Evolutionary conservation across 1,140 invertebrate species (phyloP).

Genomic region (Lordiphosa collinella): DNA sequence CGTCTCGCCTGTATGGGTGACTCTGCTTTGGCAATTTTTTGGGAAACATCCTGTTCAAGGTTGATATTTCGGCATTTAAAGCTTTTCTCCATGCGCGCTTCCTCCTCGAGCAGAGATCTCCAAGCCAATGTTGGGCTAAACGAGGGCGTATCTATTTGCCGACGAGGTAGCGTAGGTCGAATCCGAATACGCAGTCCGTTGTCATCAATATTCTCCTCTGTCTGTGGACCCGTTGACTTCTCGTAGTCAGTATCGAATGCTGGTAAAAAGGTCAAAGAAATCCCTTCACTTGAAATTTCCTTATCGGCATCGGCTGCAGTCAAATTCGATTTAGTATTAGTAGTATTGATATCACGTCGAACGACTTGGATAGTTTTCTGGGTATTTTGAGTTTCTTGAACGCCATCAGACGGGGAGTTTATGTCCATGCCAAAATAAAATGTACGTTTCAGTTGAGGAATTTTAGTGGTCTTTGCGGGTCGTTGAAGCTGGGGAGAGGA

Average conservation of each 20-base stretch:
- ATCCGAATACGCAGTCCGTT: constrained; percentile 86
- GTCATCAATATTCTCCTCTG: constrained; percentile 34
- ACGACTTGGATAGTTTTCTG: neutral
- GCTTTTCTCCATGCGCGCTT: constrained; percentile 10
- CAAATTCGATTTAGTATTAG: too few relatives aligned
- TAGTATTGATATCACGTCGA: too few relatives aligned
- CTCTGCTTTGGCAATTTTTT: constrained; percentile 13
- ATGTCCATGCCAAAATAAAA: constrained; percentile 90
- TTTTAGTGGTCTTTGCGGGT: constrained; percentile 23
- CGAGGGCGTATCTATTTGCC: constrained; percentile 86
- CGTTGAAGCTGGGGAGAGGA: too few relatives aligned
- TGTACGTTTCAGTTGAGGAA: constrained; percentile 82
- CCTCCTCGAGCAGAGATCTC: constrained; percentile 82
- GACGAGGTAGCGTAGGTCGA: constrained; percentile 88
- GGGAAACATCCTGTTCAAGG: too few relatives aligned
- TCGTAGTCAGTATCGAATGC: constrained; percentile 25
- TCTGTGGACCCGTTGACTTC: neutral
- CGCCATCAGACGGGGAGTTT: neutral
- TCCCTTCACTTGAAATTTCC: neutral
- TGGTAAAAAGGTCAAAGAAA: neutral
- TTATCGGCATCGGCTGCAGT: neutral
- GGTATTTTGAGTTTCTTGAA: neutral
- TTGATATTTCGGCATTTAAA: constrained; percentile 4
- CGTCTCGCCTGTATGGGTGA: constrained; percentile 28
- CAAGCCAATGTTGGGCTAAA: constrained; percentile 92